Base-by-base conservation (phyloP, 2,888 invertebrate genomes). In the Odontocerum albicorne region DNA sequence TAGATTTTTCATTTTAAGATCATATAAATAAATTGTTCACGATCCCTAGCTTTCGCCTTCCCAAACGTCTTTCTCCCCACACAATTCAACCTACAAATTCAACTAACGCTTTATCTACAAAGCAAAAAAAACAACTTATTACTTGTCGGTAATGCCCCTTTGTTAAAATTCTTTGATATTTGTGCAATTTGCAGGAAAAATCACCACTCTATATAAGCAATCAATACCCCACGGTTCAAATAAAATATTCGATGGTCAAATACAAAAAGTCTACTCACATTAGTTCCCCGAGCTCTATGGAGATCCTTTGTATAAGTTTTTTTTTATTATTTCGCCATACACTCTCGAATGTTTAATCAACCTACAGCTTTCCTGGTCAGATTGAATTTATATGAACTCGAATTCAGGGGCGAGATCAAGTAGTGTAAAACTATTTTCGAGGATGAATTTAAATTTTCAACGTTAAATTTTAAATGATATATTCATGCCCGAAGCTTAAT, bases 131-230 rank as follows among this genome's bases (percentile, higher is more conserved):
- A 59, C 59, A 59, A 59, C 49, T 40, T 50, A 59, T 49, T 59
- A 49, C 49, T 47, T 52, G 59, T 59, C 36, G 55, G 55, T 56
- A 59, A 59, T 51, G 55, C 59, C 59, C 56, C 56, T 59, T 59
- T 59, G 59, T 59, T 59, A 56, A 36, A 33, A 40, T 35, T 44
- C 59, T 57, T 57, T 57, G 55, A 57, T 60, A 55, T 60, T 60
- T 60, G 60, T 60, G 57, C 57, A 60, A 57, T 57, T 57, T 54
- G 52, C 36, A 55, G 60, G 60, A 60, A 60, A 60, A 60, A 51
- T 57, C 60, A 51, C 22, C 52, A 39, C 47, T 53, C 54, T 55
- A 49, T 27, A 56, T 52, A 50, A 44, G 60, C 55, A 60, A 60
- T 57, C 57, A 57, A 60, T 57, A 57, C 57, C 57, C 54, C 51